These are phyloP conservation scores for Vanessa cardui DNA, from an alignment of 2,888 invertebrate genomes.

Conservation along the genomic window DNA sequence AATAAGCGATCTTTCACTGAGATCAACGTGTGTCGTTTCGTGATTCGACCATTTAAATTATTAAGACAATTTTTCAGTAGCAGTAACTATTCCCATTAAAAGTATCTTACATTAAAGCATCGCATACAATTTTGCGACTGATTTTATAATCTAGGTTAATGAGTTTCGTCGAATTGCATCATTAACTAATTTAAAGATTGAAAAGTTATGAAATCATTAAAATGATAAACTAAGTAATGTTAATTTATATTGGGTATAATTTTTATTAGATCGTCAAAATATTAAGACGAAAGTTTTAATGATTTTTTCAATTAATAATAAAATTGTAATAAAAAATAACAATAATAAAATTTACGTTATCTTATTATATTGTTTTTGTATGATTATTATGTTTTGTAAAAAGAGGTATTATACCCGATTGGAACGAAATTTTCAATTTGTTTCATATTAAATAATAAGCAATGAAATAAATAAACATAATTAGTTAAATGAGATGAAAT, in stretches of 20 bases:
- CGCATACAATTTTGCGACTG: constrained; percentile 18
- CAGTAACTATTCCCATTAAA: neutral
- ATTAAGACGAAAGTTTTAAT: neutral
- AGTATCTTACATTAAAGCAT: neutral
- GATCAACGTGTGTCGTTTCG: too few relatives aligned
- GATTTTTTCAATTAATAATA: neutral
- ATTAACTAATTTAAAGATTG: constrained; percentile 18
- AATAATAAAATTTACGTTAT: too few relatives aligned
- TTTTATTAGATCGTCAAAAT: constrained; percentile 3
- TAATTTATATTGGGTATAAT: neutral
- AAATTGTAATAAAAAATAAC: too few relatives aligned
- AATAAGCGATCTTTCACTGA: too few relatives aligned
- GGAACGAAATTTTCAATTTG: too few relatives aligned
- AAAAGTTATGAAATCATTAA: constrained; percentile 11
- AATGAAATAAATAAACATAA: too few relatives aligned
- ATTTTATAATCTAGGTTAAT: constrained; percentile 13
- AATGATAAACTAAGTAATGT: constrained; percentile 6
- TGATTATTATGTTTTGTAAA: too few relatives aligned
- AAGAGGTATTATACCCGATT: too few relatives aligned
- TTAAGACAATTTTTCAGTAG: neutral
- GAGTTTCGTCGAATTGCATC: constrained; percentile 19
- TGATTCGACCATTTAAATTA: neutral
- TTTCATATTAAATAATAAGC: too few relatives aligned
- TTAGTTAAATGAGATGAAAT: too few relatives aligned
- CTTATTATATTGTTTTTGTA: too few relatives aligned